phyloP scores from a whole-genome alignment of 1,140 invertebrate genomes.

The Dendrolimus punctatus region DNA sequence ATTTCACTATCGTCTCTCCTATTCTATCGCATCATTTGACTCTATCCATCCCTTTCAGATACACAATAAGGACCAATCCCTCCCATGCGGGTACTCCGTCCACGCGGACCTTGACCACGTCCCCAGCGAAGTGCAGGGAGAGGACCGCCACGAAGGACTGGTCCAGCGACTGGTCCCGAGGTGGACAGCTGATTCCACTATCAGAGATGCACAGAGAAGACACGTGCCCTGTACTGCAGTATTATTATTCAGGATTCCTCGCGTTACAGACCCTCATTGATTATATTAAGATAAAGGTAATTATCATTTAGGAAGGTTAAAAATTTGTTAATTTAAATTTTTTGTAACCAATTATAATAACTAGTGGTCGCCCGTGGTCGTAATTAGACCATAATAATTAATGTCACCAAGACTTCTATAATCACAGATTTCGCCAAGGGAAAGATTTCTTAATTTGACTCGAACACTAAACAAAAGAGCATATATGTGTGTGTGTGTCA shows the following conservation, averaged over 20 bases:
- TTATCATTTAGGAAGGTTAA: not conserved
- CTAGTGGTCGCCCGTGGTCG: too few relatives aligned
- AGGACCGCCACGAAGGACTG: slow-evolving; percentile 59
- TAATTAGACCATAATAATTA: too few relatives aligned
- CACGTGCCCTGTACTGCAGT: slow-evolving; percentile 82
- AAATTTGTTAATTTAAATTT: too few relatives aligned
- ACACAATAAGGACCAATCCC: slow-evolving; percentile 82
- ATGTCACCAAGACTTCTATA: too few relatives aligned
- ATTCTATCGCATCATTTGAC: too few relatives aligned
- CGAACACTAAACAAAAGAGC: too few relatives aligned
- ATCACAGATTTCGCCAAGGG: too few relatives aligned
- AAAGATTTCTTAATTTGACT: too few relatives aligned
- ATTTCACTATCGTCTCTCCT: too few relatives aligned
- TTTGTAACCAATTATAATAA: too few relatives aligned
- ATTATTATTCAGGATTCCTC: slow-evolving; percentile 82
- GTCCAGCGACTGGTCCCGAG: slow-evolving; percentile 73
- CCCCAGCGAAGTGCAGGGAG: slow-evolving; percentile 79
- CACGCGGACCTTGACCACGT: slow-evolving; percentile 75
- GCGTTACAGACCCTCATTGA: slow-evolving; percentile 81
- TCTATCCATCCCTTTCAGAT: slow-evolving; percentile 59
- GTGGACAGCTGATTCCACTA: slow-evolving; percentile 76
- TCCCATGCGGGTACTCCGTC: slow-evolving; percentile 75
- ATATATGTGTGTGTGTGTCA: too few relatives aligned
- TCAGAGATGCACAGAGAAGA: slow-evolving; percentile 70
- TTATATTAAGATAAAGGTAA: slow-evolving; percentile 79